Base-by-base conservation (phyloP, 2,888 invertebrate species). In the Eilema depressum region DNA sequence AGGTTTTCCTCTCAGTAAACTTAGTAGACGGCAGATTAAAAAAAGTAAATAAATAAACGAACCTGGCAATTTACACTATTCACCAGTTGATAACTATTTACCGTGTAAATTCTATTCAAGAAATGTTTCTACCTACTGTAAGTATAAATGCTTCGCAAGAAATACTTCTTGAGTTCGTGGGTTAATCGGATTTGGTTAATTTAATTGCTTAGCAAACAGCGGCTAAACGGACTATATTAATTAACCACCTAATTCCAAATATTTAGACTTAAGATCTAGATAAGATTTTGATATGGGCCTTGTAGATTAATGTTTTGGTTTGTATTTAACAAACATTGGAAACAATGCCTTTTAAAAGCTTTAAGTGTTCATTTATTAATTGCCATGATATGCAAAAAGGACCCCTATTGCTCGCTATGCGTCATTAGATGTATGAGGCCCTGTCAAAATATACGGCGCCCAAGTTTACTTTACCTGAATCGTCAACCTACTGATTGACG, bases 221-320 rank as follows among this genome's bases (percentile, higher is more conserved):
- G 2, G 53, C 20, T 47, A 20, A 17, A 47, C 53, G n/a, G n/a
- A 53, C n/a, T 53, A 20, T 5, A 53, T 53, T 53, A 53, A 53
- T n/a, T n/a, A 53, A n/a, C 53, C 20, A 41, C 17, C 20, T 47
- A 20, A 47, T 20, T 4, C 20, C 47, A 47, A 47, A 47, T 47
- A 47, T 47, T 47, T 47, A 7, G 47, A 47, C 8, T 47, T 47
- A 8, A 53, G 8, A 53, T 53, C 53, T n/a, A 0, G 53, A 53
- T 53, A n/a, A 53, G n/a, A n/a, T 53, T n/a, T 53, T 53, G 53
- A 53, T n/a, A 53, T n/a, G 53, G 53, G 53, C n/a, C n/a, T 53
- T 53, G 53, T 53, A 53, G 53, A n/a, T 53, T 20, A 10, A 20
- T n/a, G n/a, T n/a, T 53, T 0, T 8, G n/a, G n/a, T 53, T 53